Evolutionary conservation across 1,140 invertebrate genomes (phyloP).

Genomic region (Drosophila chauvacae): DNA sequence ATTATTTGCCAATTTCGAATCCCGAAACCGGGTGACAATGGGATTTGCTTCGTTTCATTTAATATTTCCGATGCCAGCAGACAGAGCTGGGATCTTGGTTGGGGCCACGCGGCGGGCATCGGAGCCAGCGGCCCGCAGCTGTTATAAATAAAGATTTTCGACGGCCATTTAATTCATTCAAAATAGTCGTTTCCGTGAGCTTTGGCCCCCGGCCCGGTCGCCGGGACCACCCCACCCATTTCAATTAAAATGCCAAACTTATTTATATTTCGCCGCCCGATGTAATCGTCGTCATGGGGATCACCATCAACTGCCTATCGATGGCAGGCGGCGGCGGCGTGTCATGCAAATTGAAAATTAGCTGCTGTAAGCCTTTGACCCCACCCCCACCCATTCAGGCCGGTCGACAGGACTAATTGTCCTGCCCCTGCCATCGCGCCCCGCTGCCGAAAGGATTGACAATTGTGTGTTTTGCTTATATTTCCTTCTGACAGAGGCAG

Average conservation of each 20-base stretch:
- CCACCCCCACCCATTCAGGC: constrained; percentile 10
- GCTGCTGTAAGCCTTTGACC: constrained; percentile 36
- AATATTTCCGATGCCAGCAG: constrained; percentile 60
- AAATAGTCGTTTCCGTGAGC: constrained; percentile 75
- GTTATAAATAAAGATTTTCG: constrained; percentile 81
- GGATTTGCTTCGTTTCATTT: constrained; percentile 79
- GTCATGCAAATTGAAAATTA: constrained; percentile 80
- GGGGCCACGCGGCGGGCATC: background rate
- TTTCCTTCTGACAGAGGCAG: constrained; percentile 21
- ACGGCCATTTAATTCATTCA: constrained; percentile 74
- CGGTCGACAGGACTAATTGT: constrained; percentile 26
- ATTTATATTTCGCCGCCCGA: constrained; percentile 63
- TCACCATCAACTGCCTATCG: constrained; percentile 74
- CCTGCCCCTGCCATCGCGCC: background rate
- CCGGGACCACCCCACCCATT: constrained; percentile 31
- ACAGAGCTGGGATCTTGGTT: constrained; percentile 34
- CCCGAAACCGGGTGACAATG: constrained; percentile 72
- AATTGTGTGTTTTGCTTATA: constrained; percentile 45
- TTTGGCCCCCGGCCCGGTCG: constrained; percentile 21
- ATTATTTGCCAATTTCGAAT: constrained; percentile 81
- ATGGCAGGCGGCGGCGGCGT: constrained; percentile 60
- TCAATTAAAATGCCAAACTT: constrained; percentile 78
- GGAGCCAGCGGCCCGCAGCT: constrained; percentile 52
- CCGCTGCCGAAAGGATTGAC: constrained; percentile 43
- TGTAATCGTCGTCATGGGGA: constrained; percentile 79